Evolutionary conservation across 2,888 invertebrate species (phyloP), one percentile per base, ranked within the genome.

Genomic region (Synanthedon formicaeformis): DNA sequence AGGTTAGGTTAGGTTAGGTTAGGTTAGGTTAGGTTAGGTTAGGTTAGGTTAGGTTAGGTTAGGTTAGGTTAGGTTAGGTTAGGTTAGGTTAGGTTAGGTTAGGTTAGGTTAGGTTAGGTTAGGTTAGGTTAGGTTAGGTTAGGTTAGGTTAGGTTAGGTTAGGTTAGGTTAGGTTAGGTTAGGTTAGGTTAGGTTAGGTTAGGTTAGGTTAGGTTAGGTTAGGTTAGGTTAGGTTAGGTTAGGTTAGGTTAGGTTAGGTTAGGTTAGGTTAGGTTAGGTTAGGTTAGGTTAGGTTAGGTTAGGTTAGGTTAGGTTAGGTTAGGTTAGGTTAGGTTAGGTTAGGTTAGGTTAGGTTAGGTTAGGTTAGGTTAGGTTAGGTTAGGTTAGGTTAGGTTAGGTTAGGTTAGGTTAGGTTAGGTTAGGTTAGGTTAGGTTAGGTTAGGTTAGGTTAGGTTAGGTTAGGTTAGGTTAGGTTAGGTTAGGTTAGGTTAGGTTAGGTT

Each of bases 201-300:
- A 45, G 45, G 45, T 45, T 45, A 45, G 45, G 55, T 49, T 55
- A 27, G 53, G 53, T 54, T 51, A 18, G 54, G 57, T 57, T 56
- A 52, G 57, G 58, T 58, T 55, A 48, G 57, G 58, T 58, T 54
- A 51, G 57, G 57, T 57, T 57, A 48, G 55, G 55, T 55, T 58
- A 51, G 56, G 57, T 57, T 56, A 49, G 57, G 57, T 58, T 55
- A 52, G 55, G 56, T 58, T 55, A 52, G 55, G 55, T 53, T 55
- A 12, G 48, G 52, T 41, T 52, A 16, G 52, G 55, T 56, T 40
- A 40, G 53, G 55, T 50, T 52, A 27, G 55, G 52, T 53, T 53
- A 23, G 55, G 53, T 55, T 50, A 41, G 55, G 54, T 55, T 18
- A 18, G 55, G 55, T 27, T 55, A 50, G 56, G 56, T 53, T 56